A percentile compares a stretch with the other conserved stretches of the same genome.
Conservation (phyloP, 2,888 invertebrate genomes). For the Podotricha telesiphe region DNA sequence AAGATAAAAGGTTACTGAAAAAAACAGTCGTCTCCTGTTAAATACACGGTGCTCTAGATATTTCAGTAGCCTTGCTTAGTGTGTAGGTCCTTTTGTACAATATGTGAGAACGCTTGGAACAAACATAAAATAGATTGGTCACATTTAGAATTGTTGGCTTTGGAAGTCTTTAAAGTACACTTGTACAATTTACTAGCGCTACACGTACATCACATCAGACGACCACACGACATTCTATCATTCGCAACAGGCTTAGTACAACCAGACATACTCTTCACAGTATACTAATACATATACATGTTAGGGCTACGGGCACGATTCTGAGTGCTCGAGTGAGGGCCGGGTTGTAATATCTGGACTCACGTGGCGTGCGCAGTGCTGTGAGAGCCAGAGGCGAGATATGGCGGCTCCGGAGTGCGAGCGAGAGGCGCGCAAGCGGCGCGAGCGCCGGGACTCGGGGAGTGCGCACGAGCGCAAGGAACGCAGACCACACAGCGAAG, state of each 20-base stretch:
- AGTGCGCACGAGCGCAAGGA: constrained; percentile 78
- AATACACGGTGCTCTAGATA: constrained; percentile 20
- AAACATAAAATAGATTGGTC: constrained; percentile 45
- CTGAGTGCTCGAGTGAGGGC: constrained; percentile 76
- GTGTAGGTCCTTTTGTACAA: constrained; percentile 54
- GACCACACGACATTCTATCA: constrained; percentile 54
- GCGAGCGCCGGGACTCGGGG: constrained; percentile 85
- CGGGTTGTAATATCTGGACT: constrained; percentile 76
- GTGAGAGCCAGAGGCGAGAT: constrained; percentile 71
- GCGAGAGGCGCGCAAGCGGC: constrained; percentile 84
- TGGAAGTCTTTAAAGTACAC: constrained; percentile 37
- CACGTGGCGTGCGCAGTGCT: constrained; percentile 81
- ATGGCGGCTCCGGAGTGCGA: constrained; percentile 83
- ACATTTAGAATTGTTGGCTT: constrained; percentile 48
- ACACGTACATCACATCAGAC: constrained; percentile 47
- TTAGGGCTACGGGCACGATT: constrained; percentile 79
- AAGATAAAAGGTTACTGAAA: constrained; percentile 49
- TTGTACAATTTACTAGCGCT: constrained; percentile 42
- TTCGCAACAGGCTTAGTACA: constrained; percentile 56
- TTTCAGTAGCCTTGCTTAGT: constrained; percentile 51
- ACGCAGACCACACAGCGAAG: constrained; percentile 76
- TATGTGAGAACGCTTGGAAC: constrained; percentile 47
- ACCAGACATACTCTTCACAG: constrained; percentile 17
- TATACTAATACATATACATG: constrained; percentile 61
- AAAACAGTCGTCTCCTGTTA: constrained; percentile 38